Evolutionary conservation across 2,113 vertebrate species (phyloP).

Genomic region (Atrichornis clamosus): DNA sequence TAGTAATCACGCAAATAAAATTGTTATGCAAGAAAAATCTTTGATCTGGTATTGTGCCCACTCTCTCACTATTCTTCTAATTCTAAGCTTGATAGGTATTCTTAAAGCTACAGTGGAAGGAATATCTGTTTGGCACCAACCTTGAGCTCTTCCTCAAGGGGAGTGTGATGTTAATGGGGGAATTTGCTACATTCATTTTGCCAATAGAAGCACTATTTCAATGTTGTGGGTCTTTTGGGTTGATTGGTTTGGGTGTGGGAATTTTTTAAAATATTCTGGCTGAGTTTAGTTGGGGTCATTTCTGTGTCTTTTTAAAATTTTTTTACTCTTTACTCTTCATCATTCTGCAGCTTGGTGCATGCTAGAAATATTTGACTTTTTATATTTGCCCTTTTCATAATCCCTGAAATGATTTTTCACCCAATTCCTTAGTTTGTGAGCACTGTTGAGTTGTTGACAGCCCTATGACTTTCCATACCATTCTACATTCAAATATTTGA

Average conservation of each 20-base stretch:
- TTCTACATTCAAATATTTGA: rapidly evolving
- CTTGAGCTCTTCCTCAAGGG: neutral
- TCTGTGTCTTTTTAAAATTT: neutral
- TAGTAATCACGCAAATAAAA: neutral
- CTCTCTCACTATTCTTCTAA: neutral
- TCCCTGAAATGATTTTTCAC: neutral
- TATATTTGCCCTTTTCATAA: neutral
- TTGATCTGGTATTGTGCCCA: neutral
- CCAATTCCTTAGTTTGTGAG: neutral
- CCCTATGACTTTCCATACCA: neutral
- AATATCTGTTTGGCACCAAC: neutral
- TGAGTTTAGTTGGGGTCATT: neutral
- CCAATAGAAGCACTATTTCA: neutral
- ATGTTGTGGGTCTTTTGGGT: neutral
- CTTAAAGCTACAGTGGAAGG: neutral
- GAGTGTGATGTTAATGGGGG: neutral
- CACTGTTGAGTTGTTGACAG: neutral
- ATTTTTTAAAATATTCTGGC: neutral
- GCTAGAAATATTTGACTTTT: neutral
- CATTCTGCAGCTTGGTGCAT: neutral
- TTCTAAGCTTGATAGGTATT: neutral
- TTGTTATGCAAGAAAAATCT: neutral
- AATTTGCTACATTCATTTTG: neutral
- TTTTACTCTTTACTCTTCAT: neutral
- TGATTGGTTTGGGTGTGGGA: neutral